A percentile compares a stretch with the other conserved stretches of the same genome.
phyloP scores from a whole-genome alignment of 1,140 invertebrate genomes.

The Scaptomyza hsui region DNA sequence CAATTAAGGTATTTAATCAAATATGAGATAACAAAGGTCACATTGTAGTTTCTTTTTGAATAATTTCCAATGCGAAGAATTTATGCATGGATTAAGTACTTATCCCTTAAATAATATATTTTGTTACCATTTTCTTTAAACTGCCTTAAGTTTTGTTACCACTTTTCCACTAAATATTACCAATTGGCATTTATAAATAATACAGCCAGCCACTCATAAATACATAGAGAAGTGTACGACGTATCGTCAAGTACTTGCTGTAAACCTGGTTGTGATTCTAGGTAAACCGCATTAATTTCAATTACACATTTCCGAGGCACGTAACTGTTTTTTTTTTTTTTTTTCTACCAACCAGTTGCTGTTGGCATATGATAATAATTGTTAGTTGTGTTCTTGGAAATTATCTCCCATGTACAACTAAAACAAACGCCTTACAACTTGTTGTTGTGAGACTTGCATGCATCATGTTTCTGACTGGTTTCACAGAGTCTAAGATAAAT shows the following conservation, averaged over 20 bases:
- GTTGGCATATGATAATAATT: slow-evolving; percentile 17
- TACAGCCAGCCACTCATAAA: neutral
- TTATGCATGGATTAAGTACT: neutral
- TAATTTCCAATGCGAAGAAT: too few species aligned
- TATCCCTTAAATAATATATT: neutral
- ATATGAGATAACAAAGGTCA: too few species aligned
- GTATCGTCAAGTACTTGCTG: neutral
- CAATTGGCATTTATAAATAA: slow-evolving; percentile 7
- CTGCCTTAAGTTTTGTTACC: neutral
- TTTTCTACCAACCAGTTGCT: slow-evolving; percentile 16
- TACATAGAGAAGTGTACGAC: neutral
- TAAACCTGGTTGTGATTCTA: slow-evolving; percentile 4
- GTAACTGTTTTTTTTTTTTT: neutral
- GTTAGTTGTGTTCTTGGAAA: slow-evolving; percentile 40
- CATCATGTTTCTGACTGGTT: slow-evolving; percentile 37
- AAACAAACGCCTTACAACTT: slow-evolving; percentile 24
- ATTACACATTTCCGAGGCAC: slow-evolving; percentile 6
- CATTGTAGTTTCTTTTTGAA: too few species aligned
- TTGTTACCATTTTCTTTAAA: neutral
- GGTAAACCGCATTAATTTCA: slow-evolving; percentile 22
- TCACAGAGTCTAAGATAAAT: slow-evolving; percentile 19
- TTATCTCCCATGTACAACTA: slow-evolving; percentile 22
- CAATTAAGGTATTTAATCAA: too few species aligned
- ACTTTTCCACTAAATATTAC: neutral
- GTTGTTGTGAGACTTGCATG: slow-evolving; percentile 7